Conservation (phyloP, 1,140 invertebrate genomes). For the Agrypnia vestita region DNA sequence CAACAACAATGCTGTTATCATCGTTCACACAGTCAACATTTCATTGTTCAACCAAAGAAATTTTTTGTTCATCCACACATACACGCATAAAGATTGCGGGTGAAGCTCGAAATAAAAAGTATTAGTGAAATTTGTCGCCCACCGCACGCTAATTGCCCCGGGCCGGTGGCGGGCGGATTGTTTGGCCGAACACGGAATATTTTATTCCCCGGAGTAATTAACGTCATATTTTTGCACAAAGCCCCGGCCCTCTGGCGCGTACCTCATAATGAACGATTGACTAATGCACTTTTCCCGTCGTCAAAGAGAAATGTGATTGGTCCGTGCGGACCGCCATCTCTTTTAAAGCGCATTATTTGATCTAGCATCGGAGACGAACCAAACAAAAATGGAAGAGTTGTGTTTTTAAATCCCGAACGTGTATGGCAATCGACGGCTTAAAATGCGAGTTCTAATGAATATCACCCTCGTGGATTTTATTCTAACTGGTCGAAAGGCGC, state of each 20-base stretch:
- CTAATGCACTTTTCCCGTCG: conserved; percentile 15
- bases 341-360: conserved; percentile 9
- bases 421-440: too few species aligned
- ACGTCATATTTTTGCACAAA: conserved; percentile 30
- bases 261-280: background rate
- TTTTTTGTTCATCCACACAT: too few species aligned
- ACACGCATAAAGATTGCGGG: too few species aligned
- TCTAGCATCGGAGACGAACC: conserved; percentile 14
- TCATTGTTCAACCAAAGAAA: too few species aligned
- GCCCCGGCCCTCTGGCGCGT: background rate
- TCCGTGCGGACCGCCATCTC: background rate
- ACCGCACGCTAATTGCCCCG: background rate
- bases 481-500: too few species aligned
- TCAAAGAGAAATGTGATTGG: conserved; percentile 21
- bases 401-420: background rate
- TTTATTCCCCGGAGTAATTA: conserved; percentile 25
- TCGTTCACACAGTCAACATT: too few species aligned
- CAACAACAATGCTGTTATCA: too few species aligned
- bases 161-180: background rate
- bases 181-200: background rate
- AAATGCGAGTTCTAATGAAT: too few species aligned
- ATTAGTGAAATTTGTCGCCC: background rate
- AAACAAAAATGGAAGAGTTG: conserved; percentile 16
- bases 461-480: too few species aligned
- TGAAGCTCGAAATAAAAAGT: too few species aligned